Evolutionary conservation across 2,888 invertebrate species (phyloP), one percentile per base, ranked within the genome.

Genomic region (Mesochorus sp.): DNA sequence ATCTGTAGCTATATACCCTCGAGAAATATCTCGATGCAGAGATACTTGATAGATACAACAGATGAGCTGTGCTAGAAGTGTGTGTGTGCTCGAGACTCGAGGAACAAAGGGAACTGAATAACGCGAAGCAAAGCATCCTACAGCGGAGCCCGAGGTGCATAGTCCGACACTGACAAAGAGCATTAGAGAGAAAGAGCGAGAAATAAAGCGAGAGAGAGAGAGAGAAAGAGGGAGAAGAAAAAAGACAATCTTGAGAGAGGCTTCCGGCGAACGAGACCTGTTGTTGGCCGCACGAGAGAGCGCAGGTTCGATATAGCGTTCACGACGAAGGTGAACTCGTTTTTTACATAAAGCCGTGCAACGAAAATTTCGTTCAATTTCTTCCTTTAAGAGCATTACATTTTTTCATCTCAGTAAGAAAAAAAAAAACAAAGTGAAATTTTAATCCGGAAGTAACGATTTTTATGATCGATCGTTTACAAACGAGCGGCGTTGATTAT

Each of bases 251-350:
- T 67, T 21, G 42, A 39, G 28, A n/a, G n/a, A 24, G 17, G 66
- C 47, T 51, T 61, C 28, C 49, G 49, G 21, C 14, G 39, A 42
- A 62, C 71, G 57, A 66, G 74, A 74, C 74, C 74, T 74, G 74
- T 74, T 74, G 59, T 74, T 74, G 42, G 66, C 59, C 28, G 42
- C 55, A n/a, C n/a, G n/a, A n/a, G n/a, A n/a, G 39, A 21, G 39
- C 66, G 67, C 74, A 59, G 66, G 74, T 74, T 74, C 51, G 59
- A 37, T 31, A 49, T 28, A 47, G 28, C 24, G 17, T 28, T 55
- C 64, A 31, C 28, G 39, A 31, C 49, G 59, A 66, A 51, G 51
- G 34, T 42, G 28, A 61, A 64, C 55, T 55, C 44, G 55, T 67
- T 67, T 44, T 21, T 17, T 17, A 44, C 47, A 12, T 14, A 28